phyloP scores from a whole-genome alignment of 2,888 invertebrate species.

The Xanthorhoe spadicearia region DNA sequence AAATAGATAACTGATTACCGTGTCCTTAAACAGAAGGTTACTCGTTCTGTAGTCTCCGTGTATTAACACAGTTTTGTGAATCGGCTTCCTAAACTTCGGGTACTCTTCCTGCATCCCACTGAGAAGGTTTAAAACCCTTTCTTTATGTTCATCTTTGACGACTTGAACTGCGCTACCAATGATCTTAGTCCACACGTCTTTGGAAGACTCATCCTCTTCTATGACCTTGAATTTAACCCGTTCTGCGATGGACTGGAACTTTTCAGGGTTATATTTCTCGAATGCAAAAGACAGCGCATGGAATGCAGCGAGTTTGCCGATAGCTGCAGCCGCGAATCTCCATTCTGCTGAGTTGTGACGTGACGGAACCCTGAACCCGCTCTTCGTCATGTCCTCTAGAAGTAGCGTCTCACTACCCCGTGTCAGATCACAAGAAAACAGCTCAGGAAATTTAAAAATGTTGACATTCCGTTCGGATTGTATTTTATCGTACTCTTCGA shows the following conservation, averaged over 20 bases:
- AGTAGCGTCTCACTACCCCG: constrained; percentile 57
- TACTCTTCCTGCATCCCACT: constrained; percentile 30
- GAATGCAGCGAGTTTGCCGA: constrained; percentile 59
- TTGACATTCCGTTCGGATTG: constrained; percentile 47
- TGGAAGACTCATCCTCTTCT: constrained; percentile 21
- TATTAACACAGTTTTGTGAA: constrained; percentile 51
- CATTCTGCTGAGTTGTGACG: constrained; percentile 54
- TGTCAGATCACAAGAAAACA: constrained; percentile 50
- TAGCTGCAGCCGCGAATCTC: constrained; percentile 55
- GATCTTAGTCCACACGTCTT: constrained; percentile 42
- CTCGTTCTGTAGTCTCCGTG: constrained; percentile 66
- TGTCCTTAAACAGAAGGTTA: constrained; percentile 50
- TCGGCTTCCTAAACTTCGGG: constrained; percentile 46
- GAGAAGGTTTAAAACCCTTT: constrained; percentile 46
- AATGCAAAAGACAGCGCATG: constrained; percentile 69
- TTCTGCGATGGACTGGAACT: constrained; percentile 43
- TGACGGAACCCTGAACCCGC: constrained; percentile 51
- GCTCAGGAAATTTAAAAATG: constrained; percentile 53
- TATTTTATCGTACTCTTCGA: constrained; percentile 46
- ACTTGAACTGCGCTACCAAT: constrained; percentile 43
- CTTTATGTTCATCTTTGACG: constrained; percentile 49
- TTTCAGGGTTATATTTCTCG: constrained; percentile 58
- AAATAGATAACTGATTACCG: constrained; percentile 33
- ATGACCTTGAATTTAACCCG: constrained; percentile 36
- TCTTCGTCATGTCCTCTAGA: constrained; percentile 57